These are phyloP conservation scores for Hoplostethus atlanticus DNA, from an alignment of 2,797 vertebrate species.

Conservation along the genomic window DNA sequence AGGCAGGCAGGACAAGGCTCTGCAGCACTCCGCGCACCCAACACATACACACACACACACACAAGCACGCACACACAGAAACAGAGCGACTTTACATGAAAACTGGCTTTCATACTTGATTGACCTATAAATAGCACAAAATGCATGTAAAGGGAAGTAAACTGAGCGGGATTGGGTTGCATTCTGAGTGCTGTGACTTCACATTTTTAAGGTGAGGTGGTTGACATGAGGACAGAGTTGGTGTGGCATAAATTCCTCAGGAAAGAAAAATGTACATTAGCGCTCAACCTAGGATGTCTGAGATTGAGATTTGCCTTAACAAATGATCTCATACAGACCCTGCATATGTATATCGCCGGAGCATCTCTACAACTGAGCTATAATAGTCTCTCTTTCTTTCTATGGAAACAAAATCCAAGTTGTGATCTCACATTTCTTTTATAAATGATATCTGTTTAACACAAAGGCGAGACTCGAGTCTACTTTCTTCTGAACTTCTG, in stretches of 20 bases:
- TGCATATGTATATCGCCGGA: too few species aligned
- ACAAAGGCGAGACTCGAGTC: background rate
- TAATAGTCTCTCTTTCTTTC: too few species aligned
- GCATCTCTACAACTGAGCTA: too few species aligned
- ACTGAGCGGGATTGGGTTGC: slow-evolving; percentile 29
- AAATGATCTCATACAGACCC: too few species aligned
- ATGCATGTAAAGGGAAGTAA: background rate
- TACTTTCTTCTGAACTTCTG: slow-evolving; percentile 1
- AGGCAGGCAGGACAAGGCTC: slow-evolving; percentile 46
- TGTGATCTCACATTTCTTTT: background rate
- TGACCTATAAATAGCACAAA: slow-evolving; percentile 33
- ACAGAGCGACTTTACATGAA: slow-evolving; percentile 51
- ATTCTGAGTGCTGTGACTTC: slow-evolving; percentile 13
- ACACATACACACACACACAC: background rate
- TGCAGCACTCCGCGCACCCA: slow-evolving; percentile 32
- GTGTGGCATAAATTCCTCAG: background rate
- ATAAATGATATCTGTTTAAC: background rate
- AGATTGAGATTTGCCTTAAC: slow-evolving; percentile 23
- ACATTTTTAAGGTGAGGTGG: slow-evolving; percentile 10
- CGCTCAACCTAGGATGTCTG: slow-evolving; percentile 1
- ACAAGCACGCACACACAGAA: slow-evolving; percentile 9
- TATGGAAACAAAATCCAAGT: too few species aligned
- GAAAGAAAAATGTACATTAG: background rate
- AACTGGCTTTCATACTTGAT: slow-evolving; percentile 44
- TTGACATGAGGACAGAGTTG: too few species aligned